Evolutionary conservation across 1,140 invertebrate genomes (phyloP).

Genomic region (Idris sp.): DNA sequence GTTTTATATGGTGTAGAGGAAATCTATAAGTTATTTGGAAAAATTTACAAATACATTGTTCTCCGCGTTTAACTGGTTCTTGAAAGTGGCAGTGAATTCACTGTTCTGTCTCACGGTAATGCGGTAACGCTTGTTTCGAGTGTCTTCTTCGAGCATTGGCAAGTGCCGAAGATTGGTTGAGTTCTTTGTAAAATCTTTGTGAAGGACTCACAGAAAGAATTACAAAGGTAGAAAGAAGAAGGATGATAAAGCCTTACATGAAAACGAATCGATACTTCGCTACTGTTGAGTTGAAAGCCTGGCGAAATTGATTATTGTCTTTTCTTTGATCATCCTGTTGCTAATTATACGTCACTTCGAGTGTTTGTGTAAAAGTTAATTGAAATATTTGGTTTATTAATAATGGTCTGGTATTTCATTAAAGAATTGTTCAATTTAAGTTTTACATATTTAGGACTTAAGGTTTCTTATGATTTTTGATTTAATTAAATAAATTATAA

Average conservation of each 20-base stretch:
- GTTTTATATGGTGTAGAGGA: too few species aligned
- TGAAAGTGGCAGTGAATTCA: conserved; percentile 28
- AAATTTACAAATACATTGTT: too few species aligned
- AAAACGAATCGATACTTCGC: conserved; percentile 61
- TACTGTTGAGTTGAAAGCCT: conserved; percentile 35
- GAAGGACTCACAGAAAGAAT: conserved; percentile 20
- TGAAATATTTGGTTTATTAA: too few species aligned
- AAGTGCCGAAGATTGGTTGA: conserved; percentile 42
- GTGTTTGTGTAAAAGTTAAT: conserved; percentile 10
- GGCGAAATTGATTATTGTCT: conserved; percentile 39
- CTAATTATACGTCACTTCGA: conserved; percentile 60
- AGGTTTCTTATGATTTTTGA: too few species aligned
- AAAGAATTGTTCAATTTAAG: too few species aligned
- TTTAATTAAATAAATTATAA: too few species aligned
- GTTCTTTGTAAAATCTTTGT: conserved; percentile 21
- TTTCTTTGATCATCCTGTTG: conserved; percentile 38
- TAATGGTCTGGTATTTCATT: too few species aligned
- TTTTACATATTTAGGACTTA: too few species aligned
- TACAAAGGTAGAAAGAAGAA: conserved; percentile 9
- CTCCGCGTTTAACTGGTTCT: too few species aligned
- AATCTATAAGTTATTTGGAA: too few species aligned
- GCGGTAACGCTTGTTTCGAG: conserved; percentile 65
- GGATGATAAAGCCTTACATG: conserved; percentile 54
- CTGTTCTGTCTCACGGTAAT: conserved; percentile 64
- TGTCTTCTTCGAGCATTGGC: conserved; percentile 37